Percentiles rank a stretch among this genome's conserved stretches.
Evolutionary conservation across 2,113 vertebrate species (phyloP).

Genomic region (Aplodontia rufa): DNA sequence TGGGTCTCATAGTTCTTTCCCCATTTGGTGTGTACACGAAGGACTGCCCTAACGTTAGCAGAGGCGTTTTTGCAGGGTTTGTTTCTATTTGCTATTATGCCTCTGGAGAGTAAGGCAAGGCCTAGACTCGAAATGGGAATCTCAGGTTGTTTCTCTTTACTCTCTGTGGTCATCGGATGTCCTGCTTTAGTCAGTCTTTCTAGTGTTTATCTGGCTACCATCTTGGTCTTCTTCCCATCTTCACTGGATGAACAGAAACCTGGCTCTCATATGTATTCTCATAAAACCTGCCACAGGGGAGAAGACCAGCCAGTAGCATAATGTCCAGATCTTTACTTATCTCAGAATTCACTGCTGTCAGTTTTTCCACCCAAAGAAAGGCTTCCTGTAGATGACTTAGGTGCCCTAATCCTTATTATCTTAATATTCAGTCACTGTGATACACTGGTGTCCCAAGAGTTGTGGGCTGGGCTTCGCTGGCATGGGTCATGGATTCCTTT

Average conservation of each 20-base stretch:
- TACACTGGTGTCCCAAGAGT: background rate
- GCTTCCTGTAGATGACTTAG: background rate
- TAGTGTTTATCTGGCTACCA: background rate
- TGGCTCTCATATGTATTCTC: background rate
- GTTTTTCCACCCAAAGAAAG: background rate
- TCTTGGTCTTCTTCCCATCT: background rate
- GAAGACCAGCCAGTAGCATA: background rate
- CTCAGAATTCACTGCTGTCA: background rate
- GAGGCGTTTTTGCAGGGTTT: background rate
- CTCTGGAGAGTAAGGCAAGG: background rate
- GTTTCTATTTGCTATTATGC: background rate
- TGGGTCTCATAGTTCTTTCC: background rate
- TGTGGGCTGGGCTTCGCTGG: background rate
- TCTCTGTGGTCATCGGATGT: background rate
- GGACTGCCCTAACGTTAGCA: background rate
- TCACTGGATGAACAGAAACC: background rate
- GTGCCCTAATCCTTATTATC: background rate
- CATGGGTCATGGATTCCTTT: background rate
- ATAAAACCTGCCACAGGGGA: background rate
- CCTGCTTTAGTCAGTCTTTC: slow-evolving; percentile 8
- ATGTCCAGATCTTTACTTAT: background rate
- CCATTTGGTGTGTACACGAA: background rate
- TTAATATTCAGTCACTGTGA: too few relatives aligned
- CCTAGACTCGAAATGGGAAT: background rate
- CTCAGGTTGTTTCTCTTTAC: background rate